These are phyloP conservation scores for Pammene fasciana DNA, from an alignment of 2,888 invertebrate genomes.

Conservation along the genomic window DNA sequence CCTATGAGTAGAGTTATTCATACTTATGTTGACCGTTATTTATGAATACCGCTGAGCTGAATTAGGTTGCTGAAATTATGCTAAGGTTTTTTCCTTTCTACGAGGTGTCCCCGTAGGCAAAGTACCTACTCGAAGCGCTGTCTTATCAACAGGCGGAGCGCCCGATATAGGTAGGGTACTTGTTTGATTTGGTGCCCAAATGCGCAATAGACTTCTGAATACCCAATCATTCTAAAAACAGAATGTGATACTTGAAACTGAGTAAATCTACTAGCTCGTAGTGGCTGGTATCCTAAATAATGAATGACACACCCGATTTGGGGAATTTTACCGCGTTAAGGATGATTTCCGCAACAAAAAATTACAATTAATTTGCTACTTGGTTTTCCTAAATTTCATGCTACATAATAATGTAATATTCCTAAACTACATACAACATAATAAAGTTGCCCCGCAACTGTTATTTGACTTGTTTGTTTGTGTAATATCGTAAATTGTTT, in stretches of 20 bases:
- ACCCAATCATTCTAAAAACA: not conserved
- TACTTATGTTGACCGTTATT: not conserved
- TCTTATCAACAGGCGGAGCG: conserved; percentile 28
- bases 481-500: conserved; percentile 28
- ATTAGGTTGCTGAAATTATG: conserved; percentile 25
- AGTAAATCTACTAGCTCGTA: not conserved
- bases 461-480: conserved; percentile 30
- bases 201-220: not conserved
- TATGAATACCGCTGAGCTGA: not conserved
- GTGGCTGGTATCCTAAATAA: not conserved
- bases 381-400: too few species aligned
- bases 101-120: not conserved
- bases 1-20: not conserved
- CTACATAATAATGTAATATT: too few species aligned
- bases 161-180: not conserved
- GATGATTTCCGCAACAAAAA: too few species aligned
- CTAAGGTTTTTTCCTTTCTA: conserved; percentile 32
- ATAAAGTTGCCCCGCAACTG: conserved; percentile 22
- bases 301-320: too few species aligned
- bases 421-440: conserved; percentile 12
- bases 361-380: too few species aligned
- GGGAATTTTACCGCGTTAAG: too few species aligned
- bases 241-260: not conserved
- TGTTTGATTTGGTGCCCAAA: conserved; percentile 1
- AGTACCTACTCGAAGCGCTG: not conserved